Evolutionary conservation across 1,140 invertebrate species (phyloP), one percentile per base, ranked within the genome.

Genomic region (Diploscapter pachys): DNA sequence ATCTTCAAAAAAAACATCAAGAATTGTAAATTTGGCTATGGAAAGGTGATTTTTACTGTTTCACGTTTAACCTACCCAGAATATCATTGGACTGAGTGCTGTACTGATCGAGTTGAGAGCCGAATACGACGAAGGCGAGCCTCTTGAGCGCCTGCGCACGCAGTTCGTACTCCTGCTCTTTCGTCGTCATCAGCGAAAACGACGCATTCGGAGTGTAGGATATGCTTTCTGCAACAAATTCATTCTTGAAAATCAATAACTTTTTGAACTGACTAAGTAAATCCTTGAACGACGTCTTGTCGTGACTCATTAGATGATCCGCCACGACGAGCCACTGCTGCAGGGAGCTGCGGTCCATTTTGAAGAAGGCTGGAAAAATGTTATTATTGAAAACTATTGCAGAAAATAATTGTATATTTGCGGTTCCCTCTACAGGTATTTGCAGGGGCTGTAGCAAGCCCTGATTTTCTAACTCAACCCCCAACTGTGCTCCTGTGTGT

Each of bases 241-340:
- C 52, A 55, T 13, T 64, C 56, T 5, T 66, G 51, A 31, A 11
- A 4, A 49, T 31, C 6, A 68, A 52, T 68, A 68, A 9, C 31
- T 31, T 31, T 31, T 31, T 31, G 31, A 65, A 65, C 63, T 9
- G 63, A 68, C 66, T 68, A 55, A 68, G 66, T 6, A 68, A 48
- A 68, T 68, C 94, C 76, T 92, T 90, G 86, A 96, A 96, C 3
- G 93, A 94, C 3, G 91, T 93, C 85, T 93, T 93, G 84, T 96
- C 94, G 85, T 96, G 94, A 2, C 92, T 94, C 91, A 96, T 95
- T 55, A 96, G 87, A 88, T 95, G 95, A 86, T 96, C 94, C 79
- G 95, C 90, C 48, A 94, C 92, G 9, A 90, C 90, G 79, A 90
- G 89, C 93, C 94, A 96, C 83, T 90, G 91, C 52, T 90, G 89